These are phyloP conservation scores for Larimichthys crocea DNA, from an alignment of 2,113 vertebrate species.

Conservation along the genomic window DNA sequence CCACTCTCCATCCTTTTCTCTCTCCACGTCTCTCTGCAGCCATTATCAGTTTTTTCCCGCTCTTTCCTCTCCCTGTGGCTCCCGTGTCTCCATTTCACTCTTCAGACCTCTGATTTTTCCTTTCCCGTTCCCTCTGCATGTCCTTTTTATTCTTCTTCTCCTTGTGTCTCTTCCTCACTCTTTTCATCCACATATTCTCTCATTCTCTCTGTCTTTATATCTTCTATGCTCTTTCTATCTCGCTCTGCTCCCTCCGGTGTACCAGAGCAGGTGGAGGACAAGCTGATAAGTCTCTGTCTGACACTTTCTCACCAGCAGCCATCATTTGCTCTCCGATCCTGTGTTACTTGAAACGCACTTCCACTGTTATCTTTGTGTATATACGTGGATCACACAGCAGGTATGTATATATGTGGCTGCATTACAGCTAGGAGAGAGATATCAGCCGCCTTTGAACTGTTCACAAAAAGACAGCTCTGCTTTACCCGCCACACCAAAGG, in stretches of 20 bases:
- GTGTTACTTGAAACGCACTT: slow-evolving; percentile 48
- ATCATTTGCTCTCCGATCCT: slow-evolving; percentile 56
- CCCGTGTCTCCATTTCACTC: slow-evolving; percentile 22
- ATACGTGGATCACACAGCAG: slow-evolving; percentile 29
- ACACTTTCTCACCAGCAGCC: slow-evolving; percentile 46
- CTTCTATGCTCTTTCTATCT: slow-evolving; percentile 28
- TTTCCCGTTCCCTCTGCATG: slow-evolving; percentile 2
- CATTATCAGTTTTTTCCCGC: slow-evolving; percentile 45
- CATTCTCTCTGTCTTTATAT: slow-evolving; percentile 32
- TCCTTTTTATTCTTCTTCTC: slow-evolving; percentile 16
- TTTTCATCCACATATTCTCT: slow-evolving; percentile 20
- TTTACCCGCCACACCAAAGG: slow-evolving; percentile 37
- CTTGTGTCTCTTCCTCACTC: neutral
- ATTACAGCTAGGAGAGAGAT: slow-evolving; percentile 31
- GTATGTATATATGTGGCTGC: slow-evolving; percentile 45
- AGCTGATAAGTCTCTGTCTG: slow-evolving; percentile 65
- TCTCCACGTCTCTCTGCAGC: slow-evolving; percentile 22
- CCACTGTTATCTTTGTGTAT: slow-evolving; percentile 43
- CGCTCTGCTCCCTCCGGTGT: slow-evolving; percentile 35
- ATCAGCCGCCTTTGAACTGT: slow-evolving; percentile 60
- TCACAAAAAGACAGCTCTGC: slow-evolving; percentile 55
- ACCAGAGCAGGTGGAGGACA: slow-evolving; percentile 60
- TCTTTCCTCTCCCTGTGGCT: slow-evolving; percentile 14
- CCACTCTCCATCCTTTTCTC: slow-evolving; percentile 37
- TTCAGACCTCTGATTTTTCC: slow-evolving; percentile 1